Conservation (phyloP, 2,797 vertebrate species). For the Cyprinodon diabolis region DNA sequence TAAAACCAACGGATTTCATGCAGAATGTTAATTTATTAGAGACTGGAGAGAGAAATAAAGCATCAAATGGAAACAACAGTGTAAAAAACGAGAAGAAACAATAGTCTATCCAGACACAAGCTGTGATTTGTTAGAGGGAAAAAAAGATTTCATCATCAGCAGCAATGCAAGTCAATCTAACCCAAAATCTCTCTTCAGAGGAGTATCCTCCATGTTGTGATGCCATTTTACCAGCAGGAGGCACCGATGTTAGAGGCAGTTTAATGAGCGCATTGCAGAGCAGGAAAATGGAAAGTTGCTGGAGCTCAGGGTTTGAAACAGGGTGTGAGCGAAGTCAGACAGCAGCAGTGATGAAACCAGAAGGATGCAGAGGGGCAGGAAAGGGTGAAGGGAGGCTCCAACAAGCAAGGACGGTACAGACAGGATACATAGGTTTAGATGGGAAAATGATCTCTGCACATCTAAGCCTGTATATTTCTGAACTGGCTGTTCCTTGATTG, state of each 20-base stretch:
- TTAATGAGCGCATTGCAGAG: slow-evolving; percentile 21
- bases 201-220: slow-evolving; percentile 17
- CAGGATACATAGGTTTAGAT: slow-evolving; percentile 30
- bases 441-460: not conserved
- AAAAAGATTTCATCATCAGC: slow-evolving; percentile 9
- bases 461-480: slow-evolving; percentile 18
- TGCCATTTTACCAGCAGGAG: slow-evolving; percentile 51
- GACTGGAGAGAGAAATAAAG: slow-evolving; percentile 3
- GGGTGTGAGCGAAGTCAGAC: slow-evolving; percentile 52
- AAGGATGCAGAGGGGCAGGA: slow-evolving; percentile 40
- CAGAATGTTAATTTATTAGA: slow-evolving; percentile 41
- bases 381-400: slow-evolving; percentile 1
- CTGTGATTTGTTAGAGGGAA: slow-evolving; percentile 32
- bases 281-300: slow-evolving; percentile 29
- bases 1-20: not conserved
- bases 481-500: slow-evolving; percentile 28
- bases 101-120: slow-evolving; percentile 10
- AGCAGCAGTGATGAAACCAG: slow-evolving; percentile 50
- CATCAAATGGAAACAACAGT: slow-evolving; percentile 15
- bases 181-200: slow-evolving; percentile 13
- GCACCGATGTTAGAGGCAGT: slow-evolving; percentile 48
- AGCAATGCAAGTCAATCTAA: slow-evolving; percentile 9
- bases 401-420: slow-evolving; percentile 32
- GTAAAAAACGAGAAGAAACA: slow-evolving; percentile 25
- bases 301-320: slow-evolving; percentile 37